Conservation (phyloP, 1,140 invertebrate species). For the Coelopa frigida region DNA sequence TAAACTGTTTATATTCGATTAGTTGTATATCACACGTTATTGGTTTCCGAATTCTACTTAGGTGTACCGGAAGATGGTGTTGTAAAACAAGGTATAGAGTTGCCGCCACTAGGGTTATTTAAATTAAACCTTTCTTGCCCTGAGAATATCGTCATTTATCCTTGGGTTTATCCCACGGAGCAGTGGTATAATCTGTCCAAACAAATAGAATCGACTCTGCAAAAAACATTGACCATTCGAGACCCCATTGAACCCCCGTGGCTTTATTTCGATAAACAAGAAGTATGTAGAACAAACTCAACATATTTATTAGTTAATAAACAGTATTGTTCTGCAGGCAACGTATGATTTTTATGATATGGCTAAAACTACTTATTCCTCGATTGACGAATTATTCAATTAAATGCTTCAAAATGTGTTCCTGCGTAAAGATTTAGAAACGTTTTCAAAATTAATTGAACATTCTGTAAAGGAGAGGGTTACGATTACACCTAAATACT, state of each 20-base stretch:
- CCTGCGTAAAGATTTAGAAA: conserved; percentile 44
- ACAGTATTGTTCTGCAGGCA: conserved; percentile 38
- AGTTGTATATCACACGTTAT: background rate
- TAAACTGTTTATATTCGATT: background rate
- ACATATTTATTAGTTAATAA: background rate
- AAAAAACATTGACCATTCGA: background rate
- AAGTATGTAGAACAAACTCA: background rate
- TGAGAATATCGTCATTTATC: conserved; percentile 16
- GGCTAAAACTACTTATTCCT: conserved; percentile 43
- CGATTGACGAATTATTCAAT: conserved; percentile 6
- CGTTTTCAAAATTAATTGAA: conserved; percentile 52
- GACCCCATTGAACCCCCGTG: background rate
- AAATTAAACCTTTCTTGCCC: conserved; percentile 15
- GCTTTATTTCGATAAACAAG: background rate
- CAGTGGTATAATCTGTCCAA: background rate
- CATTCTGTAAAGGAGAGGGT: conserved; percentile 58
- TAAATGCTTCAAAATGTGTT: conserved; percentile 17
- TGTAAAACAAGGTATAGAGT: conserved; percentile 38
- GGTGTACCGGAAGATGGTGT: background rate
- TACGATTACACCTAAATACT: conserved; percentile 56
- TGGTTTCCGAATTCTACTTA: background rate
- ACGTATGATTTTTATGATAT: conserved; percentile 41
- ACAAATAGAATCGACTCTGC: background rate
- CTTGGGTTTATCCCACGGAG: conserved; percentile 22
- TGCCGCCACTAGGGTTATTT: conserved; percentile 57